phyloP scores from a whole-genome alignment of 1,140 invertebrate genomes.

The Sesamia nonagrioides region DNA sequence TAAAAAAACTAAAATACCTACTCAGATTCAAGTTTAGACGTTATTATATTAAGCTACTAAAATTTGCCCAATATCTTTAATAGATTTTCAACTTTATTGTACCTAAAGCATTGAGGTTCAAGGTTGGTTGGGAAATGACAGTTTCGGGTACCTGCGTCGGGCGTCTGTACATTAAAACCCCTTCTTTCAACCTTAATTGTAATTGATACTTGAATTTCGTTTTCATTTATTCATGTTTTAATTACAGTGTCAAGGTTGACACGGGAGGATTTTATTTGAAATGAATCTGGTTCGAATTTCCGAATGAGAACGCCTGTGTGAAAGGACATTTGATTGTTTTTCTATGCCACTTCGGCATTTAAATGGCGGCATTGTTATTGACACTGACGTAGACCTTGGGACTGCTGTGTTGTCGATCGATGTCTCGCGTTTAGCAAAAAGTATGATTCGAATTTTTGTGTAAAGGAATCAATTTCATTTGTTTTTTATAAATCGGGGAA shows the following conservation, averaged over 20 bases:
- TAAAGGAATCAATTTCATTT: neutral
- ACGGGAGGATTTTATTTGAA: constrained; percentile 77
- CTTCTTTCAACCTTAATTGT: constrained; percentile 60
- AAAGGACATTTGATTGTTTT: constrained; percentile 62
- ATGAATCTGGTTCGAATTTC: constrained; percentile 75
- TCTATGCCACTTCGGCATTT: neutral
- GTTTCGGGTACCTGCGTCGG: too few relatives aligned
- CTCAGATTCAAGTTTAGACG: constrained; percentile 48
- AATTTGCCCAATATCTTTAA: too few relatives aligned
- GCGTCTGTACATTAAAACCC: constrained; percentile 61
- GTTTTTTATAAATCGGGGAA: neutral
- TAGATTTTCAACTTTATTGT: too few relatives aligned
- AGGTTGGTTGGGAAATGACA: too few relatives aligned
- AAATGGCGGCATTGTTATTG: constrained; percentile 35
- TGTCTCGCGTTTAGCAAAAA: neutral
- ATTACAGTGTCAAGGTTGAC: constrained; percentile 68
- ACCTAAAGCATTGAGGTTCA: too few relatives aligned
- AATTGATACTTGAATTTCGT: constrained; percentile 67
- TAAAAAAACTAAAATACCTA: constrained; percentile 61
- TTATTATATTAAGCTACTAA: too few relatives aligned
- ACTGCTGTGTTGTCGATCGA: neutral
- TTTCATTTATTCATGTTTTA: constrained; percentile 75
- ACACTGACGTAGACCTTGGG: constrained; percentile 48
- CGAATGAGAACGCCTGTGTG: constrained; percentile 54
- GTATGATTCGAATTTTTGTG: neutral